phyloP scores from a whole-genome alignment of 2,888 invertebrate species.

The Cantharis rufa region DNA sequence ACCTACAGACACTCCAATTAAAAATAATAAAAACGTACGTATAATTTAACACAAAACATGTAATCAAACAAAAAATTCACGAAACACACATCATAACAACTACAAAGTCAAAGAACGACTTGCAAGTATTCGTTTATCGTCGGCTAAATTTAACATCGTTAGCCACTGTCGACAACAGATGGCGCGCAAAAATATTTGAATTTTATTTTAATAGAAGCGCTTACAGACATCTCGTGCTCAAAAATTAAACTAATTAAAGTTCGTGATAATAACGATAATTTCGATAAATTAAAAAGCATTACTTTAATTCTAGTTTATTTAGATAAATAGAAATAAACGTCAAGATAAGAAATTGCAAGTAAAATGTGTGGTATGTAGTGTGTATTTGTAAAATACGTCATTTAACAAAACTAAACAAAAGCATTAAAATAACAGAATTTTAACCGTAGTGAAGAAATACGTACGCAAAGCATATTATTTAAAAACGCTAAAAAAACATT shows the following conservation, averaged over 20 bases:
- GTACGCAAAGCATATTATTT: too few species aligned
- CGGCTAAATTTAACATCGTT: background rate
- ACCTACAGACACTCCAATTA: slow-evolving; percentile 19
- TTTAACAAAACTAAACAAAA: too few species aligned
- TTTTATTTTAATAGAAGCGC: background rate
- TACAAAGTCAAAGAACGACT: slow-evolving; percentile 39
- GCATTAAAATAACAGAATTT: too few species aligned
- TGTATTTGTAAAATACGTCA: too few species aligned
- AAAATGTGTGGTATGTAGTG: too few species aligned
- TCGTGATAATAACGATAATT: background rate
- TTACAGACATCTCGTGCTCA: background rate
- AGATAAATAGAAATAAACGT: too few species aligned
- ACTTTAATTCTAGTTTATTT: too few species aligned
- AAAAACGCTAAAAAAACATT: too few species aligned
- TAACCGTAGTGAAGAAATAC: too few species aligned
- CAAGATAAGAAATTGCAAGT: too few species aligned
- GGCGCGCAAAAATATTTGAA: background rate
- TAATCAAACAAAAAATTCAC: slow-evolving; percentile 35
- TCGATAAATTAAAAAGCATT: too few species aligned
- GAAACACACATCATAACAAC: slow-evolving; percentile 38
- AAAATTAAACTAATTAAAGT: background rate
- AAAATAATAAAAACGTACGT: slow-evolving; percentile 32
- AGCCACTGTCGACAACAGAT: background rate
- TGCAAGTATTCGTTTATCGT: slow-evolving; percentile 23
- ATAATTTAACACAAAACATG: slow-evolving; percentile 39